Base-by-base conservation (phyloP, 2,888 invertebrate genomes). In the Agapostemon virescens region DNA sequence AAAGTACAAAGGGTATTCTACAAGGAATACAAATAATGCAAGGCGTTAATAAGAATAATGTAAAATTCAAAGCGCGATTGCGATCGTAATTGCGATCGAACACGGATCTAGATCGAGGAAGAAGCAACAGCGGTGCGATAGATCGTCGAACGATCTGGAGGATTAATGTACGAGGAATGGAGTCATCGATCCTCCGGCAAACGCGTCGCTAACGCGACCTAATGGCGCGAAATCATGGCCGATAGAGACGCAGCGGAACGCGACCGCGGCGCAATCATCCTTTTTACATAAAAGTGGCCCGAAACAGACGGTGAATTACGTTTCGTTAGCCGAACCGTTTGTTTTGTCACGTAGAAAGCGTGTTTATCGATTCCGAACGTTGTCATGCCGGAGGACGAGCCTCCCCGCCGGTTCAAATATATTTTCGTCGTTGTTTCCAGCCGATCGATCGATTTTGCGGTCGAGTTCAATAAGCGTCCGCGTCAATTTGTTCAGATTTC, bases 101-200 rank as follows among this genome's bases (percentile, higher is more conserved):
- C 71, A 70, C 67, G 82, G 77, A 80, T 75, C 82, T 84, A 75
- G 83, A 84, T 83, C 81, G 85, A 77, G 77, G 79, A 73, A 83
- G 81, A 81, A 64, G 33, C 9, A 61, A 30, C 55, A 17, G n/a
- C 13, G 40, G 55, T 17, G 55, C 30, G 52, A 52, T 61, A 74
- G 78, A 68, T 74, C 52, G 61, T 52, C 66, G 40, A 36, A 45
- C 45, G 58, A 84, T 79, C 82, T 79, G 72, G 86, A 90, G 90
- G 90, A 91, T 91, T 90, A 90, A 91, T 90, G 90, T 84, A 75
- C 84, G 84, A 88, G 85, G 86, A 85, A 89, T 89, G 88, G 84
- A 88, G 89, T 88, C 88, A 88, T 89, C 88, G 88, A 88, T 90
- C 87, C 80, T 85, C 79, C 82, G 86, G 85, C 83, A 80, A 85